Base-by-base conservation (phyloP, 1,140 invertebrate species). In the Ptiloglossa arizonensis region DNA sequence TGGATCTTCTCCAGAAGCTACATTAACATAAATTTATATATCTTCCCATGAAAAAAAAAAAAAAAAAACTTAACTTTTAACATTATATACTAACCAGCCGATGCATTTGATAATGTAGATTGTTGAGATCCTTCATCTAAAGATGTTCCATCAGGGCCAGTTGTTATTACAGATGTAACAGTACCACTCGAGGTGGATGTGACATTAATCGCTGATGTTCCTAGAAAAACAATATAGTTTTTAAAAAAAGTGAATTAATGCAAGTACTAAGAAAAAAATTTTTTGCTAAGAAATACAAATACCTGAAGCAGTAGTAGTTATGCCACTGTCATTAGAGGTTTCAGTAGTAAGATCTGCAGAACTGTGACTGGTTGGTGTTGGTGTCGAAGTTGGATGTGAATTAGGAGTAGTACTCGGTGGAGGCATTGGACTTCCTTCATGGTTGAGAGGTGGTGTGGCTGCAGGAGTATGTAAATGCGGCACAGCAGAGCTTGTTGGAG, bases 111-210 rank as follows among this genome's bases (percentile, higher is more conserved):
- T 70, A 98, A 94, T 75, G 97, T 98, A 81, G 97, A 98, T 91
- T 98, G 97, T 88, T 98, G 97, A 83, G 96, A 97, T 81, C 96
- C 97, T 92, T 98, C 97, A 91, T 98, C 97, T 75, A 98, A 94
- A 32, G 96, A 95, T 63, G 96, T 95, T 52, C 97, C 97, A 93
- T 97, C 97, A 4, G 97, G 97, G 29, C 97, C 97, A 54, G 97
- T 97, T 72, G 96, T 97, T 83, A 97, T 96, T 68, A 97, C 95
- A 59, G 96, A 96, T n/a, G 96, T 97, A 73, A 97, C 96, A 27
- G 96, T 95, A 86, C 94, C 94, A 81, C 92, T 92, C 73, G 93
- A 92, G 57, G 93, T 90, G 70, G 93, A 91, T 74, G 90, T 90
- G 17, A 92, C 90, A 69, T 91, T 92, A 73, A 91, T 92, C 73